phyloP scores from a whole-genome alignment of 2,113 vertebrate species.

The Manacus vitellinus region DNA sequence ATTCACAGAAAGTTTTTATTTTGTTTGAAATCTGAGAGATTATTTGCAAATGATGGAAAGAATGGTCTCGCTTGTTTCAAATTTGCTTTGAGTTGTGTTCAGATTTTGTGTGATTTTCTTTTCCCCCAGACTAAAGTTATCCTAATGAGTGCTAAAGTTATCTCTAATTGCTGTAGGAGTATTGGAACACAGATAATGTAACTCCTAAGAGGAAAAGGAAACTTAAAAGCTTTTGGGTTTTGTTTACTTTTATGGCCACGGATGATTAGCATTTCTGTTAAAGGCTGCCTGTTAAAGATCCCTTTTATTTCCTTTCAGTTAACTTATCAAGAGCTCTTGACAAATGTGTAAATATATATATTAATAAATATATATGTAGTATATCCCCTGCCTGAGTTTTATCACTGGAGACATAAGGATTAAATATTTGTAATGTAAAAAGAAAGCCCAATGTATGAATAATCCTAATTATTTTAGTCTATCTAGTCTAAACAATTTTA shows the following conservation, averaged over 20 bases:
- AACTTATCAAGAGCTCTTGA: background rate
- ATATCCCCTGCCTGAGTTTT: background rate
- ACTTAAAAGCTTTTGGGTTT: background rate
- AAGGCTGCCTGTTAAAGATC: background rate
- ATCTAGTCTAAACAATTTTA: background rate
- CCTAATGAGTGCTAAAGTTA: background rate
- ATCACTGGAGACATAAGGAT: background rate
- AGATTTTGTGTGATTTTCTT: background rate
- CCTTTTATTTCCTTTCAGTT: background rate
- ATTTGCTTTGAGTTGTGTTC: background rate
- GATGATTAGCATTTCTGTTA: background rate
- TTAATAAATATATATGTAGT: background rate
- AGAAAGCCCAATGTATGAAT: background rate
- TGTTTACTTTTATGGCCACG: background rate
- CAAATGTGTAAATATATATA: background rate
- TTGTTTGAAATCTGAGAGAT: background rate
- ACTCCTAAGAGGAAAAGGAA: background rate
- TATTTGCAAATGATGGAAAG: background rate
- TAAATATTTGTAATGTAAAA: background rate
- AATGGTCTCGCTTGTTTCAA: background rate
- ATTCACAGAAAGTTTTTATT: background rate
- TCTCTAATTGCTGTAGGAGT: background rate
- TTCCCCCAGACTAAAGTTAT: background rate
- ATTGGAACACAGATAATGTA: background rate
- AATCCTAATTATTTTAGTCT: background rate